Conservation (phyloP, 2,888 invertebrate species). For the Orthonevra nobilis region DNA sequence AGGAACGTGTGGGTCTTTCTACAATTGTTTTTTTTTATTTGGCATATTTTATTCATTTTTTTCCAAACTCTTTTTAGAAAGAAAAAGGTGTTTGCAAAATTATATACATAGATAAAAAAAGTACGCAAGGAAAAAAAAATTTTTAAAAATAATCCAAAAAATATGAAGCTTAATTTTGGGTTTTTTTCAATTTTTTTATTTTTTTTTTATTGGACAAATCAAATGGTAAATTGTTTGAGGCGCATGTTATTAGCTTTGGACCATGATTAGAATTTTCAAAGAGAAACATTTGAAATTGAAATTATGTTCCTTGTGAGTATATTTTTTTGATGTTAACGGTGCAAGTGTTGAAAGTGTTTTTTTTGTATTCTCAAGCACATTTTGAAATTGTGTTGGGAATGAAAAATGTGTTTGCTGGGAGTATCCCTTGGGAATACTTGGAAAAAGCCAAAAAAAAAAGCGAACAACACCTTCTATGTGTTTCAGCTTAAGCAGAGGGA, state of each 20-base stretch:
- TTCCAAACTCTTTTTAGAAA: conserved; percentile 27
- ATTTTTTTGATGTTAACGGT: too few species aligned
- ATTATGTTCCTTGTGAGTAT: too few species aligned
- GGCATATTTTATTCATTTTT: conserved; percentile 29
- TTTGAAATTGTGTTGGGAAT: too few species aligned
- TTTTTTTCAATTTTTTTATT: not conserved
- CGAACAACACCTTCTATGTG: too few species aligned
- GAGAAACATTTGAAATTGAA: too few species aligned
- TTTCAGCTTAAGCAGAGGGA: too few species aligned
- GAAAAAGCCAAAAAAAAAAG: too few species aligned
- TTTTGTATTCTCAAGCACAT: too few species aligned
- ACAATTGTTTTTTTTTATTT: conserved; percentile 32
- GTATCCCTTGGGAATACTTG: too few species aligned
- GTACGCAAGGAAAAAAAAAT: not conserved
- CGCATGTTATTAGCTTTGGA: conserved; percentile 3
- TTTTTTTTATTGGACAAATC: not conserved
- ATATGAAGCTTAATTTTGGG: conserved; percentile 13
- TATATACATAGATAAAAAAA: too few species aligned
- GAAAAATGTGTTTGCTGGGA: too few species aligned
- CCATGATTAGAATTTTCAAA: conserved; percentile 30
- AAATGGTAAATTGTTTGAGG: conserved; percentile 1
- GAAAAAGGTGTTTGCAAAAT: conserved; percentile 32
- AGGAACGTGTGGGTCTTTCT: conserved; percentile 42
- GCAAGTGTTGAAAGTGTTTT: too few species aligned
- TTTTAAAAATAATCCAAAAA: conserved; percentile 1